Evolutionary conservation across 1,140 invertebrate species (phyloP), one percentile per base, ranked within the genome.

Genomic region (Drosophila lowei): DNA sequence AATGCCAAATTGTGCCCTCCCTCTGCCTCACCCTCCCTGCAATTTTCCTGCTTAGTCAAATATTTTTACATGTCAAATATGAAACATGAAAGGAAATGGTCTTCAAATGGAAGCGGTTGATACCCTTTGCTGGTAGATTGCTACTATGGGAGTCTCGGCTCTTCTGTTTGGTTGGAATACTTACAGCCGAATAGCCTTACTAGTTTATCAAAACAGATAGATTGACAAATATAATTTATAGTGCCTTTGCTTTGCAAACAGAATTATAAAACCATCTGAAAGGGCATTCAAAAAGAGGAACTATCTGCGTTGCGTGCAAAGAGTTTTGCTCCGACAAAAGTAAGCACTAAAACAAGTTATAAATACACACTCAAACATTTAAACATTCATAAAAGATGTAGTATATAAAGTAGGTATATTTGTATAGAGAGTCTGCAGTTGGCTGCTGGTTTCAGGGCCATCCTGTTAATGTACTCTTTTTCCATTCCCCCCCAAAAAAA

Each of bases 41-140:
- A 34, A 8, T 18, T 42, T 48, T 42, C 30, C 44, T 43, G 54
- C 28, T 28, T 72, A 75, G 75, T 76, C 79, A 79, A 83, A 83
- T 79, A 83, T 78, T 76, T 77, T 57, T 48, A 53, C 58, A 74
- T 75, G 71, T 63, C 71, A 79, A 79, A 85, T 50, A 62, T 56
- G 55, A 62, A 65, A 60, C 34, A 38, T 38, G 30, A 62, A 61
- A 62, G 21, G 38, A 30, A 60, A 54, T 34, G 11, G 11, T 13
- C 3, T 4, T 4, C 34, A 3, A 38, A 9, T 11, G 11, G 11
- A 38, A 13, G 11, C 4, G 1, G 11, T 0, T 1, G 3, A 38
- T 38, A 13, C 34, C 8, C 34, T 34, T 3, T 11, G 30, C 2
- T 11, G 9, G 30, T 34, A 34, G 8, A 9, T 34, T 34, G 2